phyloP scores from a whole-genome alignment of 2,888 invertebrate species.

The Herminia tarsipennalis region DNA sequence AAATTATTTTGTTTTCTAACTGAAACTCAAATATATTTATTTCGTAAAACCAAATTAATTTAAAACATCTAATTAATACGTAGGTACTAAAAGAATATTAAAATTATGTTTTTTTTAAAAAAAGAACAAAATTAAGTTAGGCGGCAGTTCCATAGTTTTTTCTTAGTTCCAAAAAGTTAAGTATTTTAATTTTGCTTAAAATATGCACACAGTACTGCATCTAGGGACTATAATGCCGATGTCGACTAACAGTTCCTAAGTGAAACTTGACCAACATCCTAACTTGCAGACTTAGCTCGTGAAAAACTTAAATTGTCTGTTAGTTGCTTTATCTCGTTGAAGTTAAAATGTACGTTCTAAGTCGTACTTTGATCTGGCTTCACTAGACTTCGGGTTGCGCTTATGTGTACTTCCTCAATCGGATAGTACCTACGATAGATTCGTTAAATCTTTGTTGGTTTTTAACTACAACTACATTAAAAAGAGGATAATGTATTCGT shows the following conservation, averaged over 20 bases:
- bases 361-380: slow-evolving; percentile 13
- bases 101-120: too few species aligned
- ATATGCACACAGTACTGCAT: neutral
- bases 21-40: too few species aligned
- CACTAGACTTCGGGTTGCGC: slow-evolving; percentile 9
- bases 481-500: too few species aligned
- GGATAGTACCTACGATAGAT: slow-evolving; percentile 20
- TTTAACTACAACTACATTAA: neutral
- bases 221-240: neutral
- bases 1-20: too few species aligned
- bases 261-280: slow-evolving; percentile 1
- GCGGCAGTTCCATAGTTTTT: too few species aligned
- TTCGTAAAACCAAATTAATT: too few species aligned
- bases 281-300: slow-evolving; percentile 11
- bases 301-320: slow-evolving; percentile 78
- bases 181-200: too few species aligned
- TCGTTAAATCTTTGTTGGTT: neutral
- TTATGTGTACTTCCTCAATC: slow-evolving; percentile 10
- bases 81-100: too few species aligned
- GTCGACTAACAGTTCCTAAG: neutral
- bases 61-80: too few species aligned
- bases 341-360: slow-evolving; percentile 51
- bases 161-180: too few species aligned
- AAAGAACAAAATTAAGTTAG: too few species aligned
- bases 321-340: slow-evolving; percentile 65